Conservation (phyloP, 2,888 invertebrate genomes). For the Spicauda simplicius region DNA sequence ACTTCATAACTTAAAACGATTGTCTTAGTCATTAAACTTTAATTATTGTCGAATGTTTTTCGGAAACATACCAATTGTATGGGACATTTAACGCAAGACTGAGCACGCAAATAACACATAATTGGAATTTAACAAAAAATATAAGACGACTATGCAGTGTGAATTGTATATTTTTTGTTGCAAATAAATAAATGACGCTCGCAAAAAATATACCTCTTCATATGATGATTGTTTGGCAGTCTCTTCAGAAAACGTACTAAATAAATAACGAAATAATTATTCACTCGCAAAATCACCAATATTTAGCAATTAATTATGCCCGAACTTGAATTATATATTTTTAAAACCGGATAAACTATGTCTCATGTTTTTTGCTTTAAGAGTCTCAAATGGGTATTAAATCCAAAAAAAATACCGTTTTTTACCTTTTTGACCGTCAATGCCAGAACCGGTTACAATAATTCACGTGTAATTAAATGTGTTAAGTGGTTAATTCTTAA, state of each 20-base stretch:
- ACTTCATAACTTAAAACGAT: slow-evolving; percentile 2
- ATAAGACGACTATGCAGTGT: slow-evolving; percentile 7
- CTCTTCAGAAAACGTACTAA: neutral
- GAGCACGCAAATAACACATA: slow-evolving; percentile 22
- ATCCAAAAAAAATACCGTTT: no score
- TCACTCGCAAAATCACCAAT: no score
- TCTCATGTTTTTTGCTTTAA: no score
- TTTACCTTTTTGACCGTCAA: no score
- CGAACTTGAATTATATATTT: no score
- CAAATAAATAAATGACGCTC: slow-evolving; percentile 2
- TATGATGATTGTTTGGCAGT: slow-evolving; percentile 8
- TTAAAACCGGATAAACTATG: no score
- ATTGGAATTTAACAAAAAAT: slow-evolving; percentile 21
- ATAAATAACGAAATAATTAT: neutral
- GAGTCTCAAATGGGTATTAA: no score
- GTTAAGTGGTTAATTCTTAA: no score
- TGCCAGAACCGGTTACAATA: no score
- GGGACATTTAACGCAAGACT: slow-evolving; percentile 30
- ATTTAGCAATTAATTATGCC: no score
- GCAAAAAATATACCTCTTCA: slow-evolving; percentile 6
- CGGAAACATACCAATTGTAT: slow-evolving; percentile 20
- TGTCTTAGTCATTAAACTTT: slow-evolving; percentile 22
- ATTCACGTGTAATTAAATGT: no score
- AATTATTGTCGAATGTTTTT: slow-evolving; percentile 20
- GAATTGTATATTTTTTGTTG: neutral